These are phyloP conservation scores for Buathra laborator DNA, from an alignment of 2,888 invertebrate species.

Conservation along the genomic window DNA sequence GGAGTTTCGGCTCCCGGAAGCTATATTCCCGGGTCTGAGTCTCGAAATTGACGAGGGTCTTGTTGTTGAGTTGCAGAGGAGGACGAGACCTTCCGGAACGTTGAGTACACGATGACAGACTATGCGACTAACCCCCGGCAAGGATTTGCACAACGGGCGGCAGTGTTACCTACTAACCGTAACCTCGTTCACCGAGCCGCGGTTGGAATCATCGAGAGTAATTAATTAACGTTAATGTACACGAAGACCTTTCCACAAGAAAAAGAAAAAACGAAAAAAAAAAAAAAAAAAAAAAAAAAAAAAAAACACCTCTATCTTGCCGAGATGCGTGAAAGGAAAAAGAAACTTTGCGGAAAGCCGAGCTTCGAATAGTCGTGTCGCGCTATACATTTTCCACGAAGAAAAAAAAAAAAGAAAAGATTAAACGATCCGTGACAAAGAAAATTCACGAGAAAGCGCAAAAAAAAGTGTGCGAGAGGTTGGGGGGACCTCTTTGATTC, in stretches of 20 bases:
- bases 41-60: constrained; percentile 65
- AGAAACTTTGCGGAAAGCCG: background rate
- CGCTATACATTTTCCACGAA: constrained; percentile 14
- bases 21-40: constrained; percentile 45
- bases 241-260: background rate
- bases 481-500: constrained; percentile 46
- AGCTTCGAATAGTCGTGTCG: background rate
- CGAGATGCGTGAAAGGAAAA: background rate
- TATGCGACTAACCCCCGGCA: constrained; percentile 21
- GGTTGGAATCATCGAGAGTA: background rate
- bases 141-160: constrained; percentile 18
- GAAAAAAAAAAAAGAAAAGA: constrained; percentile 27
- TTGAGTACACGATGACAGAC: constrained; percentile 63
- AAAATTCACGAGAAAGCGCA: background rate
- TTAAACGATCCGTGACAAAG: constrained; percentile 42
- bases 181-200: background rate
- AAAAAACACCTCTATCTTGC: background rate
- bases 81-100: constrained; percentile 63
- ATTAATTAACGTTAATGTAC: constrained; percentile 19
- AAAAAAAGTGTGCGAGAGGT: constrained; percentile 11
- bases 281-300: background rate
- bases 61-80: constrained; percentile 10
- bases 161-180: constrained; percentile 27
- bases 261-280: background rate
- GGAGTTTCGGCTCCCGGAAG: constrained; percentile 22